Evolutionary conservation across 2,888 invertebrate species (phyloP).

Genomic region (Parapristionchus giblindavisi): DNA sequence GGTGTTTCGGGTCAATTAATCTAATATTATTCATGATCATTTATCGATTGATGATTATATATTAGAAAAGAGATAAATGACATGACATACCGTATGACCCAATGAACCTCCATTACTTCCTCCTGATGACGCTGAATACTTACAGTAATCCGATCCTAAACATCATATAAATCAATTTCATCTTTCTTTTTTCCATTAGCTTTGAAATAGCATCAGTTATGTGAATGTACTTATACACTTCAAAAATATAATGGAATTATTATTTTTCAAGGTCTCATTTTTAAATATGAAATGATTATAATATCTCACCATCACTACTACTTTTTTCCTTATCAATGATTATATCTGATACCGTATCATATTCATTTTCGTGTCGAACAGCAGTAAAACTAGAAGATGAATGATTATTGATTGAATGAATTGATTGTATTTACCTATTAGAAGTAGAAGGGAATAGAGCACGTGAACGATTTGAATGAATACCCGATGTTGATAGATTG

Average conservation of each 20-base stretch:
- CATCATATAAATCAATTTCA: neutral
- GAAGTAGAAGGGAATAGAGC: constrained; percentile 29
- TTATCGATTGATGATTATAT: too few relatives aligned
- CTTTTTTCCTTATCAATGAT: constrained; percentile 27
- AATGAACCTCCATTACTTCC: constrained; percentile 28
- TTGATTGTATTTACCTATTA: neutral
- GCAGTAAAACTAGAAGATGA: constrained; percentile 25
- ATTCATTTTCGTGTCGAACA: constrained; percentile 35
- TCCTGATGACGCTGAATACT: constrained; percentile 24
- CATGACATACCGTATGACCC: constrained; percentile 1
- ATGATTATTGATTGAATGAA: neutral
- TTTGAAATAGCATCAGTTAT: too few relatives aligned
- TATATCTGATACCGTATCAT: constrained; percentile 36
- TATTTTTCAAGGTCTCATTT: too few relatives aligned
- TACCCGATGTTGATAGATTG: constrained; percentile 6
- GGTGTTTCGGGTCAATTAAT: too few relatives aligned
- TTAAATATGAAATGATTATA: too few relatives aligned
- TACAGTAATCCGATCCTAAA: constrained; percentile 18
- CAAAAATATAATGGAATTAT: too few relatives aligned
- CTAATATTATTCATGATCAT: too few relatives aligned
- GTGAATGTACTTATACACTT: too few relatives aligned
- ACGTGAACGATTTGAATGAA: neutral
- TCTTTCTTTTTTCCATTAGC: neutral
- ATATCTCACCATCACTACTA: constrained; percentile 27
- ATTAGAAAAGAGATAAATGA: neutral